Evolutionary conservation across 2,113 vertebrate genomes (phyloP).

Genomic region (Athene noctua): DNA sequence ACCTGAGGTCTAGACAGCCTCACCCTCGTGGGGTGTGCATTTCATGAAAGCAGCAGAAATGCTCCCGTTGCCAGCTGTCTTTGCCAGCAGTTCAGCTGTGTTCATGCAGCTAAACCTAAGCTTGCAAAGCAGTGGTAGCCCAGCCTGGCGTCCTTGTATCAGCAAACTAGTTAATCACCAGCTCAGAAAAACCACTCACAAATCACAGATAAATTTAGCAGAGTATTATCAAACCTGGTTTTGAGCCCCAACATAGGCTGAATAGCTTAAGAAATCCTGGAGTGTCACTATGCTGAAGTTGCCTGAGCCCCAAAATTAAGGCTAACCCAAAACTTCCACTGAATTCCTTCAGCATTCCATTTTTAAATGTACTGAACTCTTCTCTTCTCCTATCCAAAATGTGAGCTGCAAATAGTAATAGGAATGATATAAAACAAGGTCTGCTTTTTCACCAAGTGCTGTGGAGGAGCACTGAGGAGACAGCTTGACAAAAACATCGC

Average conservation of each 20-base stretch:
- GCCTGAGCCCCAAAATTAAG: background rate
- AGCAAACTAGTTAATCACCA: background rate
- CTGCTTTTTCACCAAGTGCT: conserved; percentile 69
- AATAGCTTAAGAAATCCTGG: background rate
- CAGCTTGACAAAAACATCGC: conserved; percentile 79
- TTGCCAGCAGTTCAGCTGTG: background rate
- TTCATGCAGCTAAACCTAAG: background rate
- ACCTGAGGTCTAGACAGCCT: conserved; percentile 15
- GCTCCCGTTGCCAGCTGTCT: background rate
- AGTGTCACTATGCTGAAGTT: background rate
- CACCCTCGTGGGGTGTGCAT: background rate
- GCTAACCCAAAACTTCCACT: background rate
- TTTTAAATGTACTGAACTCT: background rate
- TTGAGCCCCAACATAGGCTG: background rate
- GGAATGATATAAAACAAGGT: conserved; percentile 35
- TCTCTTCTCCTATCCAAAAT: background rate
- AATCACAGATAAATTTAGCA: background rate
- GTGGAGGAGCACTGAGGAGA: conserved; percentile 70
- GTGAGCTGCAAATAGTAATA: background rate
- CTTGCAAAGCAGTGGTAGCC: background rate
- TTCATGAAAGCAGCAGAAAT: background rate
- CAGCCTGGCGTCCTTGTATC: background rate
- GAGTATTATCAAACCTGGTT: background rate
- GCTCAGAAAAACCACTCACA: background rate
- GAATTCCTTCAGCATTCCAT: background rate